Evolutionary conservation across 23 tunicate genomes (phyloP).

Genomic region (Trididemnum clinides): DNA sequence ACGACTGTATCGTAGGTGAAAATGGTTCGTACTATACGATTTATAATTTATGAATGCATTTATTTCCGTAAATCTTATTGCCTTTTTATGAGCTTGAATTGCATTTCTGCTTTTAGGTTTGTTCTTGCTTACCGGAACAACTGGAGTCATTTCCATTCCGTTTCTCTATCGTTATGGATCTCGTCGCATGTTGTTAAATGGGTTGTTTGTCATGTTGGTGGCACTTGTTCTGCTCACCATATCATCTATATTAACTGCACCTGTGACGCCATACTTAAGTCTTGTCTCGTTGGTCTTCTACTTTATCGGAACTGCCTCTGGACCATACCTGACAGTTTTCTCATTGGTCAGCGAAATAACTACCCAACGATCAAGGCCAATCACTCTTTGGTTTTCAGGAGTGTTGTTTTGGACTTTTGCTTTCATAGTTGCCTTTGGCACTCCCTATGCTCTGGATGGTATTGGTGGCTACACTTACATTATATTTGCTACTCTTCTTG

Average conservation of each 20-base stretch:
- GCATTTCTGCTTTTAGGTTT: constrained; percentile 28
- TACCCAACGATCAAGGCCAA: constrained; percentile 32
- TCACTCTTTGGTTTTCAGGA: constrained; percentile 12
- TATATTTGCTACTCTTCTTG: neutral
- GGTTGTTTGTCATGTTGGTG: neutral
- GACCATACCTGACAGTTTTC: neutral
- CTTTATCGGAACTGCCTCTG: constrained; percentile 26
- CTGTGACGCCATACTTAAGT: neutral
- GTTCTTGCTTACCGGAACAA: neutral
- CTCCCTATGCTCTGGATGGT: constrained; percentile 31
- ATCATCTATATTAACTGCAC: neutral
- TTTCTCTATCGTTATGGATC: constrained; percentile 16
- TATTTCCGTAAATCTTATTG: too few relatives aligned
- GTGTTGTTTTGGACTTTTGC: constrained; percentile 29
- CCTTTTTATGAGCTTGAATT: too few relatives aligned
- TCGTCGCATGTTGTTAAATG: constrained; percentile 5
- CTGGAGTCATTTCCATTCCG: neutral
- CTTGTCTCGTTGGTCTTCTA: neutral
- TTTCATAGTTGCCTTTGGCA: neutral
- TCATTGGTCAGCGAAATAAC: constrained; percentile 38
- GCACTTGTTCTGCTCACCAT: neutral
- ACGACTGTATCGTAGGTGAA: too few relatives aligned
- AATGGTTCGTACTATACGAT: too few relatives aligned
- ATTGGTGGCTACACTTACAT: constrained; percentile 54
- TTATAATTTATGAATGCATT: too few relatives aligned